phyloP scores from a whole-genome alignment of 2,888 invertebrate genomes.

The Trachelus troglodyta region DNA sequence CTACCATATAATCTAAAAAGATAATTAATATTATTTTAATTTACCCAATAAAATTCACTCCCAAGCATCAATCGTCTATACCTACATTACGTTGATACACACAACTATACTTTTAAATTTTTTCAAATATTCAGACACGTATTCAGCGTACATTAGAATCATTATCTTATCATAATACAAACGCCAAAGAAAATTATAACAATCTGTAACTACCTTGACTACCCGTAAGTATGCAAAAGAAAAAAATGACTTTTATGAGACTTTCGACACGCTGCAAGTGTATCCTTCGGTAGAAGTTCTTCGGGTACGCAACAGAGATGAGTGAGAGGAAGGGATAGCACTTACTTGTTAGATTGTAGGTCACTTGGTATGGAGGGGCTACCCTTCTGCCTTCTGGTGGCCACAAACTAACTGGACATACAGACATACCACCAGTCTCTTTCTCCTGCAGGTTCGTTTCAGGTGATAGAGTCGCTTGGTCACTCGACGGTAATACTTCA shows the following conservation, averaged over 20 bases:
- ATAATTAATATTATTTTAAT: neutral
- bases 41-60: too few species aligned
- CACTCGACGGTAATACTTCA: neutral
- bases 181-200: too few species aligned
- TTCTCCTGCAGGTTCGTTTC: conserved; percentile 54
- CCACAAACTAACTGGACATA: conserved; percentile 63
- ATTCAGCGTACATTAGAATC: too few species aligned
- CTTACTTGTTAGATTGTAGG: conserved; percentile 57
- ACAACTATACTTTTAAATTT: too few species aligned
- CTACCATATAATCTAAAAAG: neutral
- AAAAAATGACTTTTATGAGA: neutral
- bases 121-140: too few species aligned
- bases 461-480: conserved; percentile 40
- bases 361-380: conserved; percentile 53
- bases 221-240: neutral
- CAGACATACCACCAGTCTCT: conserved; percentile 57
- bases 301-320: neutral
- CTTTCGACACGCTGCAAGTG: neutral
- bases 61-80: too few species aligned
- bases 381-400: conserved; percentile 55
- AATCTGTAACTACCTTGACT: too few species aligned
- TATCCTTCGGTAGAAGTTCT: neutral
- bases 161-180: too few species aligned
- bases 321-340: conserved; percentile 37
- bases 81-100: too few species aligned